Evolutionary conservation across 2,888 invertebrate species (phyloP).

Genomic region (Caenorhabditis sp.): DNA sequence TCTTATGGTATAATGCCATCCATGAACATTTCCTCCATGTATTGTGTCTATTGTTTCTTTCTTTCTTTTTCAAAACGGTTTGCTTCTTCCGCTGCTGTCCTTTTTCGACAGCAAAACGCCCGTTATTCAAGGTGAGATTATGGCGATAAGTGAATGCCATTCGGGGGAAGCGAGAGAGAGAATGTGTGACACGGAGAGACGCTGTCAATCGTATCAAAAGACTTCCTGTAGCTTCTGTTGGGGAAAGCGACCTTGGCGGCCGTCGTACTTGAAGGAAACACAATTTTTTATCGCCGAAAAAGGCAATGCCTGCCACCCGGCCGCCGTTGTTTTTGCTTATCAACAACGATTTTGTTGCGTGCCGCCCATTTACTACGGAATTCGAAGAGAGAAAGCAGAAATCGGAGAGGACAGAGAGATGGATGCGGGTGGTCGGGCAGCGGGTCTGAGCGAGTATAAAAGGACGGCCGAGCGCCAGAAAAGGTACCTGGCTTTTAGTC

Average conservation of each 20-base stretch:
- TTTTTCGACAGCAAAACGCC: no score
- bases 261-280: slow-evolving; percentile 43
- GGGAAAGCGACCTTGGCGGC: slow-evolving; percentile 45
- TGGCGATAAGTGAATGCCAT: slow-evolving; percentile 52
- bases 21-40: slow-evolving; percentile 11
- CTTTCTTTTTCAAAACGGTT: not conserved
- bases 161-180: slow-evolving; percentile 5
- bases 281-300: slow-evolving; percentile 45
- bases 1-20: not conserved
- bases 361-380: slow-evolving; percentile 51
- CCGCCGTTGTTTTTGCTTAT: slow-evolving; percentile 44
- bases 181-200: slow-evolving; percentile 11
- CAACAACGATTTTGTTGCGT: slow-evolving; percentile 46
- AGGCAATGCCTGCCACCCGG: slow-evolving; percentile 28
- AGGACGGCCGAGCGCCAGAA: slow-evolving; percentile 8
- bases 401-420: slow-evolving; percentile 12
- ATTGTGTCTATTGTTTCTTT: not conserved
- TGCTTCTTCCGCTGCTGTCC: not conserved
- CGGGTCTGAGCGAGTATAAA: slow-evolving; percentile 21
- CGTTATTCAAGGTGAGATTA: slow-evolving; percentile 55
- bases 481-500: slow-evolving; percentile 51
- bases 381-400: slow-evolving; percentile 13
- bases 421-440: not conserved
- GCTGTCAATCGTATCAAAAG: slow-evolving; percentile 17
- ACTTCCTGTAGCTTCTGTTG: slow-evolving; percentile 23